Base-by-base conservation (phyloP, 2,113 vertebrate species). In the Chamaetylas fuelleborni region DNA sequence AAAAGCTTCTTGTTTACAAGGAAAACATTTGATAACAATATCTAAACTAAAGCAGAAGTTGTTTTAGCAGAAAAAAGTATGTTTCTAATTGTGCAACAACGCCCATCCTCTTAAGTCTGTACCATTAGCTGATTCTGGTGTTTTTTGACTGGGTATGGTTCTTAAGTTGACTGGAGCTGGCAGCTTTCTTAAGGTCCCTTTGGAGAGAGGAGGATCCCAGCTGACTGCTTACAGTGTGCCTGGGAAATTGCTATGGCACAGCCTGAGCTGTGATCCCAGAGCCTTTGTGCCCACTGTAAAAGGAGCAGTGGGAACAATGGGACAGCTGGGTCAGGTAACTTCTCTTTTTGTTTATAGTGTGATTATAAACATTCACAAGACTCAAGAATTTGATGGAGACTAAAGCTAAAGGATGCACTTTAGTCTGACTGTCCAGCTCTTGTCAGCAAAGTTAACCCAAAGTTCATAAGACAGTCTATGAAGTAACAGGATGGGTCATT, bases 1-100 rank as follows among this genome's bases (percentile, higher is more conserved):
- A 93, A 73, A 96, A 82, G 50, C 54, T 85, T 25, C 56, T 89
- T 88, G 85, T 94, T 91, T 90, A 82, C 70, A 61, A 93, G 65
- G 50, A 85, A 88, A 80, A 33, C 4, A 23, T 90, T 51, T 76
- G 78, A 43, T 91, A 73, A 61, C 25, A 50, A 7, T 31, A 58
- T 34, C 81, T 61, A 38, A 76, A 76, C 48, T 87, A 94, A 85
- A 94, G 65, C 61, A 79, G 60, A 77, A 61, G 51, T 65, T 70
- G 42, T 57, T 83, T 42, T 29, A 77, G 51, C 11, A 50, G 42
- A 17, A 61, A 36, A 70, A 54, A 60, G 50, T 14, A 24, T 19
- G 51, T 74, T 78, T 81, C 33, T 90, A 24, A 17, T 47, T 82
- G 62, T 40, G 19, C 58, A 84, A 66, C 40, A 76, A 10, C 3